phyloP scores from a whole-genome alignment of 2,113 vertebrate species.

The Spilogale gracilis region DNA sequence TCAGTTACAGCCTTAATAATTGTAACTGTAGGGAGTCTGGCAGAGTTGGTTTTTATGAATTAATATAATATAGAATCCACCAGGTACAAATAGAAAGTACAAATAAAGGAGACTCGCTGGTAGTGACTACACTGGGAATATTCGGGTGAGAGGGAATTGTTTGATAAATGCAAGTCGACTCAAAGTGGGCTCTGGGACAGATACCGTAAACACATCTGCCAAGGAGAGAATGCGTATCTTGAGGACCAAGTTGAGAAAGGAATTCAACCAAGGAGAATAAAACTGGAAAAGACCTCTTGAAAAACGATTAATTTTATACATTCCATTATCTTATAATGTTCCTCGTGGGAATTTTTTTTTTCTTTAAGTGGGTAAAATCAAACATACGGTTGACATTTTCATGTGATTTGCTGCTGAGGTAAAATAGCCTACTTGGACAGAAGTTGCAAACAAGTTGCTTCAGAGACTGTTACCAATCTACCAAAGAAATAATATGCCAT shows the following conservation, averaged over 20 bases:
- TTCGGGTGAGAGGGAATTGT: slow-evolving; percentile 81
- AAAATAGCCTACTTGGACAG: slow-evolving; percentile 33
- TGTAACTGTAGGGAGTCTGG: slow-evolving; percentile 88
- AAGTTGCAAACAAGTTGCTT: slow-evolving; percentile 64
- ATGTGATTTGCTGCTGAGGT: slow-evolving; percentile 65
- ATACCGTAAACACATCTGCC: slow-evolving; percentile 20
- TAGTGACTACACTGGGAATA: slow-evolving; percentile 82
- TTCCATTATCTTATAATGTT: slow-evolving; percentile 79
- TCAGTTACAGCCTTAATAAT: slow-evolving; percentile 88
- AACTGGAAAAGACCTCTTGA: slow-evolving; percentile 51
- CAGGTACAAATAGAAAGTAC: slow-evolving; percentile 86
- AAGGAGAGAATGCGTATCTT: slow-evolving; percentile 68
- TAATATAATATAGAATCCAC: slow-evolving; percentile 89
- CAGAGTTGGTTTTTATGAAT: slow-evolving; percentile 86
- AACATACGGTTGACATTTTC: slow-evolving; percentile 71
- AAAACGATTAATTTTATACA: slow-evolving; percentile 66
- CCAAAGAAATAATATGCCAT: slow-evolving; percentile 71
- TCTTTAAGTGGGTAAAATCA: slow-evolving; percentile 71
- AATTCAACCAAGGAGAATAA: slow-evolving; percentile 72
- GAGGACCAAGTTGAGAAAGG: slow-evolving; percentile 71
- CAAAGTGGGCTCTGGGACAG: slow-evolving; percentile 81
- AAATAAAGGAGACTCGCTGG: slow-evolving; percentile 74
- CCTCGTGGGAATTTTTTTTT: slow-evolving; percentile 65
- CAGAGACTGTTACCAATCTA: slow-evolving; percentile 63
- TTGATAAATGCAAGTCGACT: slow-evolving; percentile 78